Percentiles rank a stretch among this genome's conserved stretches.
phyloP scores from a whole-genome alignment of 1,140 invertebrate genomes.

The Neodiprion pinetum region DNA sequence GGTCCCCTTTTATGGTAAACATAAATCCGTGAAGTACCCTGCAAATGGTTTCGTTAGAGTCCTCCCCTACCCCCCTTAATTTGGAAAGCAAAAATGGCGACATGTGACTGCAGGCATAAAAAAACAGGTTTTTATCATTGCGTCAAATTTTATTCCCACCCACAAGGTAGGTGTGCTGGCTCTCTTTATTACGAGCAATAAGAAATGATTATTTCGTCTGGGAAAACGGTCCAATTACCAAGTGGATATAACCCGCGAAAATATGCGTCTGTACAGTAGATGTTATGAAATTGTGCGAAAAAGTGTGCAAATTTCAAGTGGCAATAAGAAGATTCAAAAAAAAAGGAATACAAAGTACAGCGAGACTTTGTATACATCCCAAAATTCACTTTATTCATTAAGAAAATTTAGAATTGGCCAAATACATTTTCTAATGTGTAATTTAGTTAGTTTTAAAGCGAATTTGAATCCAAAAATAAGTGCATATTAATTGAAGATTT shows the following conservation, averaged over 20 bases:
- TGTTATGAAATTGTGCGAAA: background rate
- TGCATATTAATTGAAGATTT: no score
- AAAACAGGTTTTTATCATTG: background rate
- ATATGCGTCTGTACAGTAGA: background rate
- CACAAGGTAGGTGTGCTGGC: background rate
- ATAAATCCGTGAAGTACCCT: background rate
- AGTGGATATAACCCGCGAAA: background rate
- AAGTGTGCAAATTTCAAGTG: background rate
- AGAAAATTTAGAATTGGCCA: no score
- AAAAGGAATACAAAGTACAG: background rate
- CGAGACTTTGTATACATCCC: no score
- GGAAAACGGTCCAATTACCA: background rate
- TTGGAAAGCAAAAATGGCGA: background rate
- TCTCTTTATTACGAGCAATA: background rate
- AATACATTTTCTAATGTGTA: no score
- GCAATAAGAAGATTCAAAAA: background rate
- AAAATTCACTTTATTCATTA: no score
- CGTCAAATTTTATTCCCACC: background rate
- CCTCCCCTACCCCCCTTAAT: background rate
- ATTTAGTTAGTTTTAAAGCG: no score
- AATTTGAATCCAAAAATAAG: no score
- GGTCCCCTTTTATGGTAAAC: background rate
- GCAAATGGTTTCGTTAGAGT: background rate
- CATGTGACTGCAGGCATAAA: background rate
- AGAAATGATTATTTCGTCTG: constrained; percentile 1